These are phyloP conservation scores for Saguinus midas DNA, from an alignment of 2,113 vertebrate species.

Conservation along the genomic window DNA sequence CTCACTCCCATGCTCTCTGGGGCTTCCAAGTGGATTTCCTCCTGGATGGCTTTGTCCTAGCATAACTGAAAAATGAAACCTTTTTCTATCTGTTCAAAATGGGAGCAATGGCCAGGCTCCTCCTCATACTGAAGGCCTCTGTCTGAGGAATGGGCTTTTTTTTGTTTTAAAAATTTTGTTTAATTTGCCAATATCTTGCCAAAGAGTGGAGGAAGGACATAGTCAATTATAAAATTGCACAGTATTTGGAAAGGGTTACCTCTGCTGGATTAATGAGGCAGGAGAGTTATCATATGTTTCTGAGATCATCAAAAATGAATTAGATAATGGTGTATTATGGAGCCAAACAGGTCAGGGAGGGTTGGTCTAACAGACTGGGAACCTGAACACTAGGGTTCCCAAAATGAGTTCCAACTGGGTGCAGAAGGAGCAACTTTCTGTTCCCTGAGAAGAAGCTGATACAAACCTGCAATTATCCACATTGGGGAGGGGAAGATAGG, in stretches of 20 bases:
- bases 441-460: not conserved
- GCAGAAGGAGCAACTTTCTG: not conserved
- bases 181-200: not conserved
- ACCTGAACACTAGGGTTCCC: not conserved
- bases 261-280: not conserved
- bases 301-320: not conserved
- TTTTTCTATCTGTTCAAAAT: not conserved
- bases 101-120: rapidly evolving
- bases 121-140: not conserved
- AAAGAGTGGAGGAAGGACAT: not conserved
- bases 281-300: not conserved
- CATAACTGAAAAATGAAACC: constrained; percentile 54
- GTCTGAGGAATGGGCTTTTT: constrained; percentile 28
- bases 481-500: rapidly evolving
- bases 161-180: not conserved
- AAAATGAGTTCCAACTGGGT: not conserved
- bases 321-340: not conserved
- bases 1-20: not conserved
- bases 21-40: not conserved
- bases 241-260: not conserved
- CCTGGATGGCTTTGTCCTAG: rapidly evolving
- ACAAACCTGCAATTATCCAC: not conserved
- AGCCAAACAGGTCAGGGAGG: not conserved
- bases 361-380: not conserved
- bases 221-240: not conserved